Conservation (phyloP, 2,113 vertebrate genomes). For the Corythornis cristatus region DNA sequence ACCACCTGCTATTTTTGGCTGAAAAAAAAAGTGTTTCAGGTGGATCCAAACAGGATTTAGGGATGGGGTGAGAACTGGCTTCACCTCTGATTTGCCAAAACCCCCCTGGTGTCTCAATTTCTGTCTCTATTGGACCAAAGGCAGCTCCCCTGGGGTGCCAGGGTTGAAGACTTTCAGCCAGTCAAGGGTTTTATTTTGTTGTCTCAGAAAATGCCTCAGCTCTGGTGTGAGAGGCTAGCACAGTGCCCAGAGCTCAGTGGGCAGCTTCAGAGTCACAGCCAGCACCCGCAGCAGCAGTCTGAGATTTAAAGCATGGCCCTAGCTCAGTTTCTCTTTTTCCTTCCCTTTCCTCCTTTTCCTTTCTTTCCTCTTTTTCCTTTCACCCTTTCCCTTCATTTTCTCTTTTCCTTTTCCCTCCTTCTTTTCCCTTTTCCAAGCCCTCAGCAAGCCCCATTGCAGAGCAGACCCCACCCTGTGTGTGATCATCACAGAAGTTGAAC, state of each 20-base stretch:
- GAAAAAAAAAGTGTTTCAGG: neutral
- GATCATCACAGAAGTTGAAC: neutral
- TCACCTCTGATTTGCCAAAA: neutral
- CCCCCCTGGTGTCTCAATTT: rapidly evolving
- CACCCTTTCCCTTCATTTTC: too few species aligned
- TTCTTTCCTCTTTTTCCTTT: neutral
- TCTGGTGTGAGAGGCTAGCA: rapidly evolving
- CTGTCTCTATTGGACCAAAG: neutral
- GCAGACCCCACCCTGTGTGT: too few species aligned
- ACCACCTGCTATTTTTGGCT: rapidly evolving
- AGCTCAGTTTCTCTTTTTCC: neutral
- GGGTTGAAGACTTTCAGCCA: neutral
- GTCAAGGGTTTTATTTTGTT: too few species aligned
- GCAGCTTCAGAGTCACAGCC: rapidly evolving
- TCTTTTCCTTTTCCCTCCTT: too few species aligned
- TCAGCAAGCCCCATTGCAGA: too few species aligned
- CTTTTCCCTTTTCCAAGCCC: neutral
- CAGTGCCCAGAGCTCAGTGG: rapidly evolving
- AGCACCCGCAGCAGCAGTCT: neutral
- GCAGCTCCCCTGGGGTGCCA: neutral
- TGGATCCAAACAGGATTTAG: neutral
- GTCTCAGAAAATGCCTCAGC: neutral
- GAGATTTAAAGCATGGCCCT: neutral
- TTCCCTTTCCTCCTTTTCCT: neutral
- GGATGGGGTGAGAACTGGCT: neutral